Conservation (phyloP, 2,888 invertebrate species). For the Nebria brevicollis region DNA sequence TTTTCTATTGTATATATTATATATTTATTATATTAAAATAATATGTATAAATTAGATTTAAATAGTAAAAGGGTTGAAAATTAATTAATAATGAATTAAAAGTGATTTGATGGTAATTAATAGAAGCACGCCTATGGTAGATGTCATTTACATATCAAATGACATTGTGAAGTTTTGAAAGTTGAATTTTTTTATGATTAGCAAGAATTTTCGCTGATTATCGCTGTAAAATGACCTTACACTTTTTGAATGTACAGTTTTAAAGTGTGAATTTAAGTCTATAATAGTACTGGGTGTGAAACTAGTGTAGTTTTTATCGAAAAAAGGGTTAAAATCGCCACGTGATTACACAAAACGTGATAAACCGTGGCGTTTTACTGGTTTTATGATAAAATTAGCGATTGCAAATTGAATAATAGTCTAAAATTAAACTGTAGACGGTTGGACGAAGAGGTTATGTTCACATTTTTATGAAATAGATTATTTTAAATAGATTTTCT, state of each 20-base stretch:
- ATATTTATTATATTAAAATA: not conserved
- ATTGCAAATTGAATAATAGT: not conserved
- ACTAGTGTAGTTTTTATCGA: not conserved
- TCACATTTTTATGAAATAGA: not conserved
- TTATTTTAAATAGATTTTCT: conserved; percentile 3
- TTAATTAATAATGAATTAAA: not conserved
- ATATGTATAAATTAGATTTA: not conserved
- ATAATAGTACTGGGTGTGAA: not conserved
- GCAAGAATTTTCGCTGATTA: conserved; percentile 8
- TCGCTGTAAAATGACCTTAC: conserved; percentile 16
- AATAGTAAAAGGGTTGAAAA: not conserved
- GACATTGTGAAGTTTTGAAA: conserved; percentile 24
- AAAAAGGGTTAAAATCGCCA: conserved; percentile 9
- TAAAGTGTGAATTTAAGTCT: not conserved
- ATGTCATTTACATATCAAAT: conserved; percentile 11
- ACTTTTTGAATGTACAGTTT: not conserved
- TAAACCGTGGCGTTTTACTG: not conserved
- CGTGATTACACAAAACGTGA: conserved; percentile 27
- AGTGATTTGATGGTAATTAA: not conserved
- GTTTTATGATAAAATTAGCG: not conserved
- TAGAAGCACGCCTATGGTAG: conserved; percentile 14
- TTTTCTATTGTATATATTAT: not conserved
- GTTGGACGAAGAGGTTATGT: conserved; percentile 33
- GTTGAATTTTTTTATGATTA: not conserved
- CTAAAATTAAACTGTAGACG: not conserved